Percentiles rank a stretch among this genome's conserved stretches.
Evolutionary conservation across 2,888 invertebrate species (phyloP).

Genomic region (Ectemnius continuus): DNA sequence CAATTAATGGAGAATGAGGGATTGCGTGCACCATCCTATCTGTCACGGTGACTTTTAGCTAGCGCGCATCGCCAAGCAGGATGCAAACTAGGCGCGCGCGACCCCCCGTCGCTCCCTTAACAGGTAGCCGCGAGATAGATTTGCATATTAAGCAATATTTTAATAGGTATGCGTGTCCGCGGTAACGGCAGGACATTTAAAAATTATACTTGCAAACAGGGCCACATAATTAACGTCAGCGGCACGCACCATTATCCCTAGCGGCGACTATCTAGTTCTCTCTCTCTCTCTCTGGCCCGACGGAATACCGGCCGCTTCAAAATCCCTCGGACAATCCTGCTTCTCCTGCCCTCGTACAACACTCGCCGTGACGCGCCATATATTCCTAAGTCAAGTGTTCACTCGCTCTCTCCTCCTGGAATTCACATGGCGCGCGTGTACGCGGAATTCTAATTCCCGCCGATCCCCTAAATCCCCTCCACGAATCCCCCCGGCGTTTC

Average conservation of each 20-base stretch:
- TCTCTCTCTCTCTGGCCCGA: background rate
- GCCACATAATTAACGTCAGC: constrained; percentile 70
- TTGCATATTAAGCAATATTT: constrained; percentile 69
- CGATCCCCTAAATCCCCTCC: too few species aligned
- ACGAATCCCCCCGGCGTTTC: too few species aligned
- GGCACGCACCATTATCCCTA: constrained; percentile 71
- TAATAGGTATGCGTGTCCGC: constrained; percentile 67
- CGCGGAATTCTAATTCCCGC: constrained; percentile 39
- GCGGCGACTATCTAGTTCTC: constrained; percentile 7
- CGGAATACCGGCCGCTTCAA: constrained; percentile 46
- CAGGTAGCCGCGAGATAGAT: constrained; percentile 61
- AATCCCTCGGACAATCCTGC: constrained; percentile 26
- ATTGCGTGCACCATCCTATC: too few species aligned
- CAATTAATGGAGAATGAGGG: too few species aligned
- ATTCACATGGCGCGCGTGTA: background rate
- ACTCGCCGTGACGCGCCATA: too few species aligned
- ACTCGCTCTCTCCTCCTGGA: background rate
- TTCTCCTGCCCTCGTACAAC: too few species aligned
- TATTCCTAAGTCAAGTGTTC: constrained; percentile 13
- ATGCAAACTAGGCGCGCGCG: constrained; percentile 44
- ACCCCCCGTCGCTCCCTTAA: background rate
- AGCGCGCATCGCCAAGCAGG: constrained; percentile 11
- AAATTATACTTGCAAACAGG: constrained; percentile 73
- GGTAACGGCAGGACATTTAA: constrained; percentile 65
- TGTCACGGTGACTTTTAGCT: background rate